Evolutionary conservation across 2,113 vertebrate genomes (phyloP).

Genomic region (Glaucomys volans): DNA sequence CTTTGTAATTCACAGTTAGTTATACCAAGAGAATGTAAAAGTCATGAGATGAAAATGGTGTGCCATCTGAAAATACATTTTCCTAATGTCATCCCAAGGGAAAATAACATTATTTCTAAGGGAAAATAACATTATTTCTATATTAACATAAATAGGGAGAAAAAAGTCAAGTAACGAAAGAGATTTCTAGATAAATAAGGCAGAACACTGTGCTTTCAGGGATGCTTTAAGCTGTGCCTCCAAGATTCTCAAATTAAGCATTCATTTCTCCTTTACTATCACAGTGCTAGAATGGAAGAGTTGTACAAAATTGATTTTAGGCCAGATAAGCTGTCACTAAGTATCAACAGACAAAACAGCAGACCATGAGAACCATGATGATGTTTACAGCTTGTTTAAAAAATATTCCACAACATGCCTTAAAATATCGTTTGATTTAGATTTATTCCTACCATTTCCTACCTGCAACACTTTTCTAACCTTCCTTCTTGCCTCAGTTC

Average conservation of each 20-base stretch:
- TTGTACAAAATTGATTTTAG: not conserved
- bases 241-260: not conserved
- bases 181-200: slow-evolving; percentile 18
- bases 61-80: not conserved
- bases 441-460: not conserved
- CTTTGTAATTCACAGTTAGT: not conserved
- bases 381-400: not conserved
- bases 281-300: not conserved
- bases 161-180: not conserved
- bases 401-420: not conserved
- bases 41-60: not conserved
- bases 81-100: not conserved
- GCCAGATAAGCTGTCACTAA: not conserved
- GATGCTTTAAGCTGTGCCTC: not conserved
- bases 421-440: not conserved
- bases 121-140: not conserved
- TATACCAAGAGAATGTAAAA: not conserved
- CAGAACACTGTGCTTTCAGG: not conserved
- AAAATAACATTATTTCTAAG: too few relatives aligned
- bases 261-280: not conserved
- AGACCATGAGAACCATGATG: not conserved
- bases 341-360: not conserved
- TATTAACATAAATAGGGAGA: not conserved
- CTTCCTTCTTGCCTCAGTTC: not conserved
- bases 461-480: not conserved